phyloP scores from a whole-genome alignment of 1,140 invertebrate species.

The Carcinoscorpius rotundicauda region DNA sequence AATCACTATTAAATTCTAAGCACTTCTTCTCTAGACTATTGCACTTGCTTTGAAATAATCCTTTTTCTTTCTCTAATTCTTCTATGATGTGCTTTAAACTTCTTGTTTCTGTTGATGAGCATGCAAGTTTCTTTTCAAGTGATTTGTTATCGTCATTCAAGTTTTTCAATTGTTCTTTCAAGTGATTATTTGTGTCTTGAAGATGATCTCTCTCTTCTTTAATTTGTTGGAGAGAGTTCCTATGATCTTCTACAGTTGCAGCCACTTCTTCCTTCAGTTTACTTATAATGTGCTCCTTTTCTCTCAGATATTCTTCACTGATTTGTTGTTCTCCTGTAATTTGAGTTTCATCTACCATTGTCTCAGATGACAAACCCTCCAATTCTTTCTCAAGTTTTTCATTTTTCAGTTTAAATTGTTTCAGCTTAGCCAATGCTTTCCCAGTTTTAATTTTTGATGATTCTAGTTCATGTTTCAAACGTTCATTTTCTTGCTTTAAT shows the following conservation, averaged over 20 bases:
- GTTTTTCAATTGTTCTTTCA: background rate
- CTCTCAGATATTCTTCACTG: too few species aligned
- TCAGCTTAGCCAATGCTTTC: background rate
- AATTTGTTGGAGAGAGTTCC: background rate
- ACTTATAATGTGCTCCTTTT: background rate
- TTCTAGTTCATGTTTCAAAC: background rate
- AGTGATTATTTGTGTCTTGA: background rate
- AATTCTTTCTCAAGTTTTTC: background rate
- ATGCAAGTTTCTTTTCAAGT: background rate
- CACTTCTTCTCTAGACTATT: background rate
- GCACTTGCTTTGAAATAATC: background rate
- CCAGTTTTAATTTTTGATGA: background rate
- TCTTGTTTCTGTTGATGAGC: background rate
- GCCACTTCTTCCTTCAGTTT: background rate
- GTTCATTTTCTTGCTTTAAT: background rate
- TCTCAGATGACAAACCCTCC: background rate
- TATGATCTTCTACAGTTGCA: background rate
- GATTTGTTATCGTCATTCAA: background rate
- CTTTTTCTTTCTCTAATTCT: background rate
- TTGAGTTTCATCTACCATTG: background rate
- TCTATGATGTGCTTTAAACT: background rate
- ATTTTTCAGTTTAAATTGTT: conserved; percentile 1
- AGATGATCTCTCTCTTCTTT: background rate
- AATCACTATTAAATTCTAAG: background rate
- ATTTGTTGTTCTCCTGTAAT: background rate